Evolutionary conservation across 2,797 vertebrate species (phyloP).

Genomic region (Chaetophractus vellerosus): DNA sequence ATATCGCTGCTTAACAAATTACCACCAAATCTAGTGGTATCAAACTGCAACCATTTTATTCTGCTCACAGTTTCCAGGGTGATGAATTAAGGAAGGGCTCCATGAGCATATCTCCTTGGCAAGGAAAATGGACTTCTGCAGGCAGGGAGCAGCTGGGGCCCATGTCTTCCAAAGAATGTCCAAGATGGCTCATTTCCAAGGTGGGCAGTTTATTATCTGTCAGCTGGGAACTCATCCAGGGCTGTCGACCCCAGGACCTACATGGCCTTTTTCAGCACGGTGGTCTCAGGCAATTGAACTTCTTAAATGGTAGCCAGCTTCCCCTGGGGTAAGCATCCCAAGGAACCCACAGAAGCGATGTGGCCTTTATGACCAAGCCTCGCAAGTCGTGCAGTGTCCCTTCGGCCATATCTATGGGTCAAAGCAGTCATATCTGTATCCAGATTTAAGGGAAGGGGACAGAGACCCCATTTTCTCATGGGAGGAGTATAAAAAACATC

Average conservation of each 20-base stretch:
- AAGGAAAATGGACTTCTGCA: no score
- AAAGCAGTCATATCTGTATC: not conserved
- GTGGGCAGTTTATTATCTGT: not conserved
- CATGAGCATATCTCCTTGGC: not conserved
- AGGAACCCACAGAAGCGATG: not conserved
- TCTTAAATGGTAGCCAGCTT: not conserved
- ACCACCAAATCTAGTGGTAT: not conserved
- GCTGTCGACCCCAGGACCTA: not conserved
- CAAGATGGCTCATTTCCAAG: not conserved
- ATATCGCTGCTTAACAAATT: not conserved
- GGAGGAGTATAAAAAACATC: not conserved
- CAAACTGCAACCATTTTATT: conserved; percentile 34
- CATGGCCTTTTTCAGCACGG: not conserved
- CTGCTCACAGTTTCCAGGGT: not conserved
- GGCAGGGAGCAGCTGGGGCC: not conserved
- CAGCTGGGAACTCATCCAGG: not conserved
- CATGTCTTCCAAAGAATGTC: not conserved
- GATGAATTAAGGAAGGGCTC: not conserved
- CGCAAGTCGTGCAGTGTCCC: not conserved
- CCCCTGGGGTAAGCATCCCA: not conserved
- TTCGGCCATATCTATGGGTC: not conserved
- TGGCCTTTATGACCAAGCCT: not conserved
- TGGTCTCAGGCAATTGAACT: not conserved
- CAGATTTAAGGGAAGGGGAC: not conserved
- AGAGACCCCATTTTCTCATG: not conserved